Conservation (phyloP, 2,113 vertebrate species). For the Arenaria interpres region DNA sequence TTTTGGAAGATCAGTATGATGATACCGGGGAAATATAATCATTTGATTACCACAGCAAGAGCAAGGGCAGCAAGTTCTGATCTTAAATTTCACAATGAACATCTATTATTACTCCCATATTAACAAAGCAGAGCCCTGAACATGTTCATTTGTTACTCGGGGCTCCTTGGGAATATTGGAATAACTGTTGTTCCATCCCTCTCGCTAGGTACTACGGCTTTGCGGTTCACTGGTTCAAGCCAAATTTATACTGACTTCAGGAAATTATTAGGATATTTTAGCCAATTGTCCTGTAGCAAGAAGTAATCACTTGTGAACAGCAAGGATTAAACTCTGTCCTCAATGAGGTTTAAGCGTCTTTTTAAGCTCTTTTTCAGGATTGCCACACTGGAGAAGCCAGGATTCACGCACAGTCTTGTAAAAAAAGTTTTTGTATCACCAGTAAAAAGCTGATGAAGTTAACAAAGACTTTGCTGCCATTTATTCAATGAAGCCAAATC, state of each 20-base stretch:
- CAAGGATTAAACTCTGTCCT: not conserved
- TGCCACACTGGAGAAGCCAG: not conserved
- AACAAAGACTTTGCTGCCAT: not conserved
- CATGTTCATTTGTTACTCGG: conserved; percentile 24
- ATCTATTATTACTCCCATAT: conserved; percentile 51
- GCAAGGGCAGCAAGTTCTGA: conserved; percentile 34
- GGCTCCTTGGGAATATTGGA: conserved; percentile 2
- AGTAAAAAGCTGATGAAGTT: not conserved
- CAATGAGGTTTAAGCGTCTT: not conserved
- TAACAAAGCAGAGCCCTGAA: conserved; percentile 38
- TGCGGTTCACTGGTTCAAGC: not conserved
- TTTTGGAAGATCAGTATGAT: conserved; percentile 32
- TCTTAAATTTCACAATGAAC: conserved; percentile 28
- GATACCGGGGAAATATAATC: conserved; percentile 42
- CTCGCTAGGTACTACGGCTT: not conserved
- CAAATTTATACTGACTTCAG: conserved; percentile 29
- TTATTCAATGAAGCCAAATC: not conserved
- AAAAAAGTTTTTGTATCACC: not conserved
- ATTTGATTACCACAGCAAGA: conserved; percentile 57
- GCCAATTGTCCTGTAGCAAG: not conserved
- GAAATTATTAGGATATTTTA: conserved; percentile 1
- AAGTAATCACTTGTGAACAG: not conserved
- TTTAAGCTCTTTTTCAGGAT: not conserved
- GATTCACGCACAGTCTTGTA: not conserved
- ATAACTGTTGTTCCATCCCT: not conserved